Evolutionary conservation across 2,888 invertebrate species (phyloP).

Genomic region (Nowickia ferox): DNA sequence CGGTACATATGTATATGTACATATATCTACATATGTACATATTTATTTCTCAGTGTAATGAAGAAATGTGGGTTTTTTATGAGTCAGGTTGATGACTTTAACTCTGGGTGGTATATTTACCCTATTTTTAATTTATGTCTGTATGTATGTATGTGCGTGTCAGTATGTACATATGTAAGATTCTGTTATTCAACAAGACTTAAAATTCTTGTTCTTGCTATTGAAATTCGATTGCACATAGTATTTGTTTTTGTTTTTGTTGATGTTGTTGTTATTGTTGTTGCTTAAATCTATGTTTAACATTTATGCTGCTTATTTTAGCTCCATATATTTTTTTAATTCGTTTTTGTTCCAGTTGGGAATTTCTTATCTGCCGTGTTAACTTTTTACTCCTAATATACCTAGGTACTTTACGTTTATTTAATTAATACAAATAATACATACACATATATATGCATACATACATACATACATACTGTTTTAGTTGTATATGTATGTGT

Average conservation of each 20-base stretch:
- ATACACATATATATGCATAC: background rate
- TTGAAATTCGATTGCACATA: constrained; percentile 5
- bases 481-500: background rate
- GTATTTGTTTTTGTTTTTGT: constrained; percentile 31
- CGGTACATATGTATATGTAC: too few relatives aligned
- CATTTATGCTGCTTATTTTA: constrained; percentile 40
- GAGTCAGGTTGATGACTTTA: constrained; percentile 72
- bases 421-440: constrained; percentile 25
- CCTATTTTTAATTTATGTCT: constrained; percentile 49
- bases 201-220: constrained; percentile 37
- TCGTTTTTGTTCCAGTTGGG: constrained; percentile 15
- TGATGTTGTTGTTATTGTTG: constrained; percentile 5
- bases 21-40: too few relatives aligned
- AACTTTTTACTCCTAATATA: constrained; percentile 33
- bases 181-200: constrained; percentile 44
- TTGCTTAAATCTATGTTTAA: constrained; percentile 64
- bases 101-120: constrained; percentile 65
- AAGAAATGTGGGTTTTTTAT: constrained; percentile 39
- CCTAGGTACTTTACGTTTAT: constrained; percentile 39
- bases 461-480: background rate
- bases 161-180: background rate
- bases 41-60: background rate
- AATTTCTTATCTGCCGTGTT: constrained; percentile 46
- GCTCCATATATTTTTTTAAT: constrained; percentile 10
- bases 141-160: background rate